Evolutionary conservation across 2,888 invertebrate species (phyloP).

Genomic region (Leucoptera coffeella): DNA sequence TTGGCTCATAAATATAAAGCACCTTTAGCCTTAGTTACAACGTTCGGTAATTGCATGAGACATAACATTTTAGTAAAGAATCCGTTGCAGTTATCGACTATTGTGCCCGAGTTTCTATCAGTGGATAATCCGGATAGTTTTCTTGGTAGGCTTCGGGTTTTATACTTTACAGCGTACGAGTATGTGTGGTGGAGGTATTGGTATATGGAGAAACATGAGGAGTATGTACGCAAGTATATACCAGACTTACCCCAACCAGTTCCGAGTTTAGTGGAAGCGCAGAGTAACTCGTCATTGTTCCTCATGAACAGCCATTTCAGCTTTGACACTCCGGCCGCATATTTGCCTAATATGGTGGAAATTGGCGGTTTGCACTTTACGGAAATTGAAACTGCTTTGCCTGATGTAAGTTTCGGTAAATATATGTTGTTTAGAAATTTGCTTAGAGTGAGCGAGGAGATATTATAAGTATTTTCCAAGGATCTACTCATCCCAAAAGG

Average conservation of each 20-base stretch:
- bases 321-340: conserved; percentile 33
- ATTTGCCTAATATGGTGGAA: conserved; percentile 49
- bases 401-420: conserved; percentile 20
- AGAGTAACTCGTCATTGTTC: conserved; percentile 29
- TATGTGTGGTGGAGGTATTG: conserved; percentile 29
- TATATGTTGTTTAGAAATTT: too few species aligned
- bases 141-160: conserved; percentile 38
- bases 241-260: conserved; percentile 21
- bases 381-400: conserved; percentile 18
- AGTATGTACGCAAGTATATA: conserved; percentile 23
- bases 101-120: conserved; percentile 25
- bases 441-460: too few species aligned
- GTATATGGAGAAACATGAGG: conserved; percentile 27
- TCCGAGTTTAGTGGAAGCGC: conserved; percentile 28
- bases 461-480: too few species aligned
- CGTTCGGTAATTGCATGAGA: conserved; percentile 35
- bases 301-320: conserved; percentile 46
- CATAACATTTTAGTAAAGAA: conserved; percentile 28
- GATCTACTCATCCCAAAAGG: too few species aligned
- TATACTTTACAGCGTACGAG: conserved; percentile 30
- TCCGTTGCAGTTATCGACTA: conserved; percentile 29
- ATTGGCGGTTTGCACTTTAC: conserved; percentile 51
- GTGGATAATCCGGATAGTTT: conserved; percentile 45
- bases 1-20: conserved; percentile 38
- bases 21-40: conserved; percentile 27